These are phyloP conservation scores for Paralvinella palmiformis DNA, from an alignment of 1,140 invertebrate species.

Conservation along the genomic window DNA sequence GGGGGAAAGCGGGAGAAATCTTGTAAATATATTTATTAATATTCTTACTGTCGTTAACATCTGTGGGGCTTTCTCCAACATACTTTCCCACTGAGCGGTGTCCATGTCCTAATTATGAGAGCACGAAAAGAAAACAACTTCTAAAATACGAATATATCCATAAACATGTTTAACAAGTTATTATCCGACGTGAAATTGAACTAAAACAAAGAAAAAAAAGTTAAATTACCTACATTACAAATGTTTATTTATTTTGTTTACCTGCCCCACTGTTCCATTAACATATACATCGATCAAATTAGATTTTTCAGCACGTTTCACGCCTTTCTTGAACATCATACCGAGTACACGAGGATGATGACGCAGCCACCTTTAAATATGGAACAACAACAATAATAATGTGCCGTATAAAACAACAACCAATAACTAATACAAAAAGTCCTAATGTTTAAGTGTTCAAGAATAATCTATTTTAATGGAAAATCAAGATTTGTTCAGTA, in stretches of 20 bases:
- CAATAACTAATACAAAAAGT: too few relatives aligned
- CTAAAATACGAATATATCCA: too few relatives aligned
- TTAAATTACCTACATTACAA: not conserved
- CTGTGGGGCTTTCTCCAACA: constrained; percentile 70
- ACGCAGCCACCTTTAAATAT: constrained; percentile 71
- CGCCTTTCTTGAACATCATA: constrained; percentile 83
- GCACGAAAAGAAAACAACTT: too few relatives aligned
- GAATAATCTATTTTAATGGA: too few relatives aligned
- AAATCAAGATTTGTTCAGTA: too few relatives aligned
- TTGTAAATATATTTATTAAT: too few relatives aligned
- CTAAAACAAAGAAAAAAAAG: not conserved
- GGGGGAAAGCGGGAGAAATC: too few relatives aligned
- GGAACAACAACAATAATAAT: not conserved
- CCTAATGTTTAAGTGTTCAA: too few relatives aligned
- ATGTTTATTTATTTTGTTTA: too few relatives aligned
- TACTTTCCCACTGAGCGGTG: constrained; percentile 59
- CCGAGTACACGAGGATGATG: constrained; percentile 80
- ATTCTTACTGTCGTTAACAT: constrained; percentile 62
- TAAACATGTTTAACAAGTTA: too few relatives aligned
- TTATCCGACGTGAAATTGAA: too few relatives aligned
- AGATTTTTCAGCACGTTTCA: constrained; percentile 86
- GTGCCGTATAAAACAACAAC: not conserved
- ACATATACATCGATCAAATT: constrained; percentile 97
- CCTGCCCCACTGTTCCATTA: constrained; percentile 75
- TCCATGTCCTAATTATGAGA: constrained; percentile 72